Percentiles rank a stretch among this genome's conserved stretches.
phyloP scores from a whole-genome alignment of 1,140 invertebrate genomes.

The Condylostylus longicornis region DNA sequence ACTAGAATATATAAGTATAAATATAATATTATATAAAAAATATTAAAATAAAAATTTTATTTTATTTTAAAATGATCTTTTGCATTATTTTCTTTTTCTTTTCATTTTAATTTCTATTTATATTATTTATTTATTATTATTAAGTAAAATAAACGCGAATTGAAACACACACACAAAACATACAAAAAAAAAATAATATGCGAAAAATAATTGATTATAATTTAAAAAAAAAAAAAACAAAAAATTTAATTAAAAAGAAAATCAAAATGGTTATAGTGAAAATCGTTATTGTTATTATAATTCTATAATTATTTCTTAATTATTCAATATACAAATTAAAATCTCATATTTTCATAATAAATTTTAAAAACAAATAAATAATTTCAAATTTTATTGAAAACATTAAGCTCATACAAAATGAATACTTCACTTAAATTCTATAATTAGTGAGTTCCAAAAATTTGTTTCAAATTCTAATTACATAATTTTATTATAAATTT shows the following conservation, averaged over 20 bases:
- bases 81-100: too few species aligned
- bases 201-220: constrained; percentile 6
- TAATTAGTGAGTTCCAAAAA: too few species aligned
- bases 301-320: neutral
- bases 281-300: neutral
- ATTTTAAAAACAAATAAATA: too few species aligned
- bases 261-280: too few species aligned
- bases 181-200: constrained; percentile 13
- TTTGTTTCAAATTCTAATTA: too few species aligned
- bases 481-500: too few species aligned
- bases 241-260: neutral
- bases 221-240: constrained; percentile 20
- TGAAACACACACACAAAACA: neutral
- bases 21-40: constrained; percentile 12
- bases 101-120: too few species aligned
- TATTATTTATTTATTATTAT: too few species aligned
- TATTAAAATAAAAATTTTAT: constrained; percentile 9
- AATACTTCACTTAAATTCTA: too few species aligned
- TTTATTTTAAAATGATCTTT: constrained; percentile 4
- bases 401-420: too few species aligned
- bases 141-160: too few species aligned
- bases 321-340: neutral
- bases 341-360: neutral
- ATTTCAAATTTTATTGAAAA: too few species aligned
- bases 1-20: constrained; percentile 1